Base-by-base conservation (phyloP, 2,797 vertebrate species). In the Xerus rutilus region DNA sequence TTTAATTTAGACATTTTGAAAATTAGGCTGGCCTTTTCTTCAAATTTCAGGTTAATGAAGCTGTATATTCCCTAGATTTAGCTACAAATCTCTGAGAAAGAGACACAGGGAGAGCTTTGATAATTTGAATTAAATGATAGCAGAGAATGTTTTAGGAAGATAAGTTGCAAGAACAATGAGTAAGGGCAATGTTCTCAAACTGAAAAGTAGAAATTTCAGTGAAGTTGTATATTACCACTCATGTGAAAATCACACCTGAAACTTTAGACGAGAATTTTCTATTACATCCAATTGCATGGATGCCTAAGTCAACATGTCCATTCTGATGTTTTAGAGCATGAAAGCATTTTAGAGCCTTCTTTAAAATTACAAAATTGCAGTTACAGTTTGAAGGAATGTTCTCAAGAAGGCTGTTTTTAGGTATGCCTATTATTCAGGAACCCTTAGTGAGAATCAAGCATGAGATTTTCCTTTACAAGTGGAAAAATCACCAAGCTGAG, bases 1-100 rank as follows among this genome's bases (percentile, higher is more conserved):
- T 94, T 95, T 91, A 47, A 91, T 43, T 88, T 81, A 47, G 25
- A 84, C 9, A 62, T 84, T 81, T 62, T 81, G 18, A 39, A 92
- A 74, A 89, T 76, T 10, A 77, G 30, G 11, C 21, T 93, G 47
- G 7, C 17, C 72, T 1, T 72, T 94, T 64, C 47, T 92, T 90
- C 64, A 59, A 30, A 81, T 18, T 18, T 94, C 28, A 62, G 52
- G 47, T 89, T 76, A 73, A 15, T 6, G 18, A 82, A 21, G 59
- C 14, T 87, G 12, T 47, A 28, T 1, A 3, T 86, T 86, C 15
- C 20, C 32, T 74, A 39, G 20, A 65, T 47, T 25, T 84, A 67
- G 39, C 43, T 64, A 81, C 54, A 93, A 90, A 70, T 74, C 4
- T 77, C 72, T 94, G 59, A 89, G 49, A 15, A 83, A 91, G n/a